These are phyloP conservation scores for Hetaerina americana DNA, from an alignment of 1,140 invertebrate genomes.

Conservation along the genomic window DNA sequence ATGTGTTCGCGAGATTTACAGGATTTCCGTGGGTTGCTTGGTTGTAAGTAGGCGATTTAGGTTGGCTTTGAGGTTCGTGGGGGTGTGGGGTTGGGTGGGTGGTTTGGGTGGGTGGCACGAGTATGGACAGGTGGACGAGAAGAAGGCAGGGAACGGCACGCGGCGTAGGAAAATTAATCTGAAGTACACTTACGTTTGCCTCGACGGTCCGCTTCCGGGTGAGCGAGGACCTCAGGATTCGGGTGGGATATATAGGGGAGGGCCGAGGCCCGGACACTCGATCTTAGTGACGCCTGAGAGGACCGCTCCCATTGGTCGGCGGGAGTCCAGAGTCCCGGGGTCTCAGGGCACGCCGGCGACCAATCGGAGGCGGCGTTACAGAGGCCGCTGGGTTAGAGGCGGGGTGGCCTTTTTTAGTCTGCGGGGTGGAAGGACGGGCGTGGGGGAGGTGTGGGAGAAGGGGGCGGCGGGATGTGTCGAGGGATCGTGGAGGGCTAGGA, in stretches of 20 bases:
- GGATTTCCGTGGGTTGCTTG: too few species aligned
- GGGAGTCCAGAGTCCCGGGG: background rate
- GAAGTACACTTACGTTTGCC: background rate
- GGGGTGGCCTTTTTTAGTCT: background rate
- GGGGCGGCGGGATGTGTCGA: background rate
- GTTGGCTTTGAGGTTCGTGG: too few species aligned
- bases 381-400: background rate
- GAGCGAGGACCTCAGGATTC: background rate
- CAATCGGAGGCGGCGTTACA: background rate
- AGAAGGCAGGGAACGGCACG: too few species aligned
- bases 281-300: background rate
- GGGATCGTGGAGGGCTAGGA: background rate
- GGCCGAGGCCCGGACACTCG: background rate
- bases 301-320: background rate
- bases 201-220: background rate
- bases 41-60: too few species aligned
- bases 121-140: too few species aligned
- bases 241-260: background rate
- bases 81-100: background rate
- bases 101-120: background rate
- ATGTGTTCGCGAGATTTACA: too few species aligned
- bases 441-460: background rate
- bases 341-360: background rate
- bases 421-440: background rate
- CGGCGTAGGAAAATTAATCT: too few species aligned